These are phyloP conservation scores for Pemphigus obesinymphae DNA, from an alignment of 1,140 invertebrate species.

Conservation along the genomic window DNA sequence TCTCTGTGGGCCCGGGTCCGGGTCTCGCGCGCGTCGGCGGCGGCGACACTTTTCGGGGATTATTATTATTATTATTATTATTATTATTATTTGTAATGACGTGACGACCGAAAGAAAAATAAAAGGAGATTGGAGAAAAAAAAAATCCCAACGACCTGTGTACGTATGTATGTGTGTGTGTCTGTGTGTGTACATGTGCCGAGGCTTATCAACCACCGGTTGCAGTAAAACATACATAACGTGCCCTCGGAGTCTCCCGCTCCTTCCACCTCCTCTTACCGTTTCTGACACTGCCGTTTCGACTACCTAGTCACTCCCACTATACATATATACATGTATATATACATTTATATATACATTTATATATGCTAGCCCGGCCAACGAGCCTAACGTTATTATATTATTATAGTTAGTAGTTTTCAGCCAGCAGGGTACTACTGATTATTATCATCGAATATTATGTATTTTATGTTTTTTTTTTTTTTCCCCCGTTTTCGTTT, in stretches of 20 bases:
- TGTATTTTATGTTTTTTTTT: not conserved
- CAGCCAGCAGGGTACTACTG: not conserved
- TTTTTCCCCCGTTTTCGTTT: not conserved
- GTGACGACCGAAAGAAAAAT: not conserved
- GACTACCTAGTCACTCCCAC: not conserved
- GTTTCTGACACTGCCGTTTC: not conserved
- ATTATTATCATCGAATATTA: not conserved
- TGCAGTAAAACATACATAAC: not conserved
- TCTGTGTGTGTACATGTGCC: not conserved
- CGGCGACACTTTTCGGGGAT: constrained; percentile 18
- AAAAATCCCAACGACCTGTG: not conserved
- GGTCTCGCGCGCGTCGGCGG: not conserved
- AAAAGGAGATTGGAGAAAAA: not conserved
- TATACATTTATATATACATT: no score
- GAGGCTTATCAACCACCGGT: not conserved
- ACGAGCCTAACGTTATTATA: no score
- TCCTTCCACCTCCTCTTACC: not conserved
- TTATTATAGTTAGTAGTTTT: no score
- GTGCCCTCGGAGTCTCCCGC: not conserved
- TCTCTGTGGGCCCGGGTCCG: no score
- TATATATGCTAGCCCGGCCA: no score
- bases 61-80: not conserved
- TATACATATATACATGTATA: not conserved
- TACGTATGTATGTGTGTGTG: not conserved
- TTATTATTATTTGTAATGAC: no score